These are phyloP conservation scores for Characodon lateralis DNA, from an alignment of 2,797 vertebrate species.

Conservation along the genomic window DNA sequence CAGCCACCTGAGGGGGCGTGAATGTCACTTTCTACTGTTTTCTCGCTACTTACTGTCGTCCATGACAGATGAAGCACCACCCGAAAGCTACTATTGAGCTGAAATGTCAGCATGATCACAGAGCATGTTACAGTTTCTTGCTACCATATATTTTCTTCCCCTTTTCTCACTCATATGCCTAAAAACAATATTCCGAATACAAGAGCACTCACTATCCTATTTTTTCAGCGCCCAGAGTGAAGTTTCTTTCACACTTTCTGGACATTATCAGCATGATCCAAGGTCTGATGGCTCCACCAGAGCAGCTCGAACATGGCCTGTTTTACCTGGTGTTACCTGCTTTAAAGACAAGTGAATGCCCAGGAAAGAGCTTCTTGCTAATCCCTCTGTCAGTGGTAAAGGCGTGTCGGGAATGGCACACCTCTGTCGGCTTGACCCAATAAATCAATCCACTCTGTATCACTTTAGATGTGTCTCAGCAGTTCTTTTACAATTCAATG, in stretches of 20 bases:
- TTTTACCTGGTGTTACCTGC: conserved; percentile 42
- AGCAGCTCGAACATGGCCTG: conserved; percentile 23
- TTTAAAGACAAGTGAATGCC: conserved; percentile 48
- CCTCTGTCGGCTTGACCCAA: conserved; percentile 64
- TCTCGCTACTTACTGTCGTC: conserved; percentile 35
- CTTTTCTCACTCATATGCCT: conserved; percentile 17
- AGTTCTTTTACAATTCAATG: conserved; percentile 54
- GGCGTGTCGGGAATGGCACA: conserved; percentile 64
- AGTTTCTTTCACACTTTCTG: conserved; percentile 26
- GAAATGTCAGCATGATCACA: conserved; percentile 70
- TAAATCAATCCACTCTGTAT: conserved; percentile 71
- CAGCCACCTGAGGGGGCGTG: conserved; percentile 55
- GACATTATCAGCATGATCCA: conserved; percentile 29
- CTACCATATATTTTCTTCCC: conserved; percentile 20
- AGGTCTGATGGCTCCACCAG: conserved; percentile 19
- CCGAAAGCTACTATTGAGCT: conserved; percentile 51
- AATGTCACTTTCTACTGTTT: conserved; percentile 49
- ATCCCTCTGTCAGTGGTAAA: conserved; percentile 64
- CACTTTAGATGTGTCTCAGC: conserved; percentile 60
- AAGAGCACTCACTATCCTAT: conserved; percentile 8
- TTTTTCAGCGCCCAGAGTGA: conserved; percentile 20
- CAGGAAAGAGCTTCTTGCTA: conserved; percentile 52
- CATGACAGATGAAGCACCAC: conserved; percentile 42
- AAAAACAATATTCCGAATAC: conserved; percentile 6
- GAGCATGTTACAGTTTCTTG: conserved; percentile 69